phyloP scores from a whole-genome alignment of 2,888 invertebrate species.

The Ecliptopera silaceata region DNA sequence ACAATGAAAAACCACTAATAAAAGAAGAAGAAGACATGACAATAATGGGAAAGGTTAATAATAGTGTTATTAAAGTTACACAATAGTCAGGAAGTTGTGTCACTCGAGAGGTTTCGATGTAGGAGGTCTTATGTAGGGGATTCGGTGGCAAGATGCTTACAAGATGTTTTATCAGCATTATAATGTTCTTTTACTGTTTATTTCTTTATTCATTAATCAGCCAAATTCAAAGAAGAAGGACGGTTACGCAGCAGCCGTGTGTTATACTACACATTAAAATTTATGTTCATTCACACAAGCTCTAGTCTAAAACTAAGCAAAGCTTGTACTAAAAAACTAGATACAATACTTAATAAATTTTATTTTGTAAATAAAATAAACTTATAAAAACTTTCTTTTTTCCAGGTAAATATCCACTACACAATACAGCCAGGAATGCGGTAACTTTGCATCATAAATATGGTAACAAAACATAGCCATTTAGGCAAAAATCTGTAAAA shows the following conservation, averaged over 20 bases:
- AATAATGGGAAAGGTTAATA: conserved; percentile 2
- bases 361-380: too few species aligned
- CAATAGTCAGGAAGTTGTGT: conserved; percentile 25
- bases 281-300: too few species aligned
- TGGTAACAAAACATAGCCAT: conserved; percentile 3
- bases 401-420: conserved; percentile 27
- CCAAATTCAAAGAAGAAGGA: too few species aligned
- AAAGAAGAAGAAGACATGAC: too few species aligned
- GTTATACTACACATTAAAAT: too few species aligned
- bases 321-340: background rate
- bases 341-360: background rate
- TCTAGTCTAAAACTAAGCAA: too few species aligned
- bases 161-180: background rate
- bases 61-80: conserved; percentile 11
- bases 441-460: background rate
- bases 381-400: conserved; percentile 13
- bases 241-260: too few species aligned
- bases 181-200: background rate
- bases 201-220: too few species aligned
- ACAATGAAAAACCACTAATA: too few species aligned
- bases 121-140: conserved; percentile 16
- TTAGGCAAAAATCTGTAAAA: too few species aligned
- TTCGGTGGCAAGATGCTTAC: conserved; percentile 1
- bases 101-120: conserved; percentile 9
- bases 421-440: background rate